Conservation (phyloP, 2,113 vertebrate genomes). For the Halcyon malimbica region DNA sequence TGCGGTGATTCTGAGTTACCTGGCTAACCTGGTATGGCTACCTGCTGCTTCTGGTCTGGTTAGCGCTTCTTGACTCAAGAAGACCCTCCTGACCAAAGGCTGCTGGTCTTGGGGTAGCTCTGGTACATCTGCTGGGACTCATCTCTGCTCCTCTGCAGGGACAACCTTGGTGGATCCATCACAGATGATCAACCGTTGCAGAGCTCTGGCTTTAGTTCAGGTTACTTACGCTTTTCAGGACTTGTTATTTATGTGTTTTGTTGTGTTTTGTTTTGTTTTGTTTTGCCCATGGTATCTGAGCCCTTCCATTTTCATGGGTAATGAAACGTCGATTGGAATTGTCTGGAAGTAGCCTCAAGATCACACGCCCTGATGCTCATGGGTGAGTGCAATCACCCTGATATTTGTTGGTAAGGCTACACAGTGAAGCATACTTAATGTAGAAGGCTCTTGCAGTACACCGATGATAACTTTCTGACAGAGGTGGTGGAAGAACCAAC, state of each 20-base stretch:
- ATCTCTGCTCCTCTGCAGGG: not conserved
- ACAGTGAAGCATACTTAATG: too few relatives aligned
- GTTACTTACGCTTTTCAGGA: not conserved
- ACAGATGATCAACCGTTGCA: accelerated
- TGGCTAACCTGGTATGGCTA: not conserved
- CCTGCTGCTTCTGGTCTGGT: not conserved
- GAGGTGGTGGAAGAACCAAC: too few relatives aligned
- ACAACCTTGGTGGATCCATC: not conserved
- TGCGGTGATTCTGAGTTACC: not conserved
- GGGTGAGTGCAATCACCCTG: too few relatives aligned
- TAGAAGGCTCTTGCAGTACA: too few relatives aligned
- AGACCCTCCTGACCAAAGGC: not conserved
- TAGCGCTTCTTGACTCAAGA: not conserved
- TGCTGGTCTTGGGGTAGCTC: not conserved
- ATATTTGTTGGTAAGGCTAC: too few relatives aligned
- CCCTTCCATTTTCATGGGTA: not conserved
- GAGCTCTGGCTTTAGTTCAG: not conserved
- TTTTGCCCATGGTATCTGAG: not conserved
- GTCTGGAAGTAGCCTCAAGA: too few relatives aligned
- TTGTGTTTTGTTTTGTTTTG: not conserved
- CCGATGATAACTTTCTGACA: too few relatives aligned
- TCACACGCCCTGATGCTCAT: too few relatives aligned
- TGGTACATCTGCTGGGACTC: not conserved
- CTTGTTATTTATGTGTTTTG: not conserved
- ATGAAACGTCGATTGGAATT: not conserved